A percentile compares a stretch with the other conserved stretches of the same genome.
Conservation (phyloP, 2,888 invertebrate genomes). For the Yponomeuta plumbellus region DNA sequence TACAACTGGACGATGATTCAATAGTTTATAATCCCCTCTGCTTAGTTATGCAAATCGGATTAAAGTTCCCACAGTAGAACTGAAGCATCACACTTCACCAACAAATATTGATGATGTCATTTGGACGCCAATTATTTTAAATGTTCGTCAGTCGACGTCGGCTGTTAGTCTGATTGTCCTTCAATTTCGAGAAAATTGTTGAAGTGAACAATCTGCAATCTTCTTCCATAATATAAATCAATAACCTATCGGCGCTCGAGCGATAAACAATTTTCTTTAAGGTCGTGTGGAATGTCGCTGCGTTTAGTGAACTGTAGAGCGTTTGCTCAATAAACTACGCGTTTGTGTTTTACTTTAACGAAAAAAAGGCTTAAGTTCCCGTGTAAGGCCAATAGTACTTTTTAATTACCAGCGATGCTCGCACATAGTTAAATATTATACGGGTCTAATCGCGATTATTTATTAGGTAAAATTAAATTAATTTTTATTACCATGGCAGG, state of each 20-base stretch:
- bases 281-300: slow-evolving; percentile 6
- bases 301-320: background rate
- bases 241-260: slow-evolving; percentile 2
- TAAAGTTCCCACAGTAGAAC: slow-evolving; percentile 40
- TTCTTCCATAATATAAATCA: slow-evolving; percentile 14
- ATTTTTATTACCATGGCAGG: no score
- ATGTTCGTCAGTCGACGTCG: slow-evolving; percentile 4
- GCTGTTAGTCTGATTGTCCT: slow-evolving; percentile 29
- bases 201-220: slow-evolving; percentile 15
- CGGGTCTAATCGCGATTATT: no score
- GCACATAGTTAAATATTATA: no score
- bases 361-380: background rate
- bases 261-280: slow-evolving; percentile 12
- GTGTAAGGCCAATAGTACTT: no score
- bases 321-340: background rate
- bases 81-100: slow-evolving; percentile 37
- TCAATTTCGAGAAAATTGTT: slow-evolving; percentile 32
- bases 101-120: slow-evolving; percentile 40
- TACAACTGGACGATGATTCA: slow-evolving; percentile 4
- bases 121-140: slow-evolving; percentile 36
- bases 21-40: slow-evolving; percentile 35
- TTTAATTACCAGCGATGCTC: no score
- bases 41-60: slow-evolving; percentile 45
- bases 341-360: background rate
- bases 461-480: no score